These are phyloP conservation scores for Phataginus tetradactyla DNA, from an alignment of 2,797 vertebrate genomes.

Conservation along the genomic window DNA sequence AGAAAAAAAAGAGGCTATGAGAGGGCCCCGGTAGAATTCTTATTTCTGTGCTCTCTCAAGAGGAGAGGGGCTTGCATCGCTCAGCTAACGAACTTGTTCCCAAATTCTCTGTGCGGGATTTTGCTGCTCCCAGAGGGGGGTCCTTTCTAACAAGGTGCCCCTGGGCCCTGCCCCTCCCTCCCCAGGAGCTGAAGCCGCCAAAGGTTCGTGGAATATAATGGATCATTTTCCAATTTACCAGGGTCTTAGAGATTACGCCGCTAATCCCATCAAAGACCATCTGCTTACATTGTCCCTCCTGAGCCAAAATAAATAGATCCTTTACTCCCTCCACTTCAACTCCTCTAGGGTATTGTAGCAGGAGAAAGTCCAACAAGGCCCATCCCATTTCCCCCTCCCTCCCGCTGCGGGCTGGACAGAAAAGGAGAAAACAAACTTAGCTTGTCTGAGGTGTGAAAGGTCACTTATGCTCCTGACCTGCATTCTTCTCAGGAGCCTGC, in stretches of 20 bases:
- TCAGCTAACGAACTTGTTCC: slow-evolving; percentile 60
- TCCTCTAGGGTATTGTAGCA: slow-evolving; percentile 82
- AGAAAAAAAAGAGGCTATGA: not conserved
- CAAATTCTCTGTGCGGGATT: slow-evolving; percentile 57
- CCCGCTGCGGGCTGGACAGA: slow-evolving; percentile 84
- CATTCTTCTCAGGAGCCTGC: slow-evolving; percentile 69
- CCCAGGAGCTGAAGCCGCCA: slow-evolving; percentile 71
- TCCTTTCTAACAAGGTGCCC: slow-evolving; percentile 81
- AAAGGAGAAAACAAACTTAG: slow-evolving; percentile 87
- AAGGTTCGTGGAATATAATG: slow-evolving; percentile 86
- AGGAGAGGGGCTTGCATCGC: not conserved
- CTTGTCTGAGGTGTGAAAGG: slow-evolving; percentile 83
- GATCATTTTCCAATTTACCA: slow-evolving; percentile 90
- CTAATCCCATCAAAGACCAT: slow-evolving; percentile 92
- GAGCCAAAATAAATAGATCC: slow-evolving; percentile 89
- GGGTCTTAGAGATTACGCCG: slow-evolving; percentile 89
- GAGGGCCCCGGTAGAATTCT: not conserved
- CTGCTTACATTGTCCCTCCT: slow-evolving; percentile 89
- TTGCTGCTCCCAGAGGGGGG: slow-evolving; percentile 77
- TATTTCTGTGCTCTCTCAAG: not conserved
- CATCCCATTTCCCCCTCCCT: slow-evolving; percentile 78
- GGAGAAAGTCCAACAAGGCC: slow-evolving; percentile 84
- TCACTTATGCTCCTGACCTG: slow-evolving; percentile 72
- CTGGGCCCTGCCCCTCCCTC: slow-evolving; percentile 74
- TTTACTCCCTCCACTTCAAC: slow-evolving; percentile 86